Percentiles rank a stretch among this genome's conserved stretches.
Evolutionary conservation across 2,113 vertebrate species (phyloP).

Genomic region (Gymnarchus niloticus): DNA sequence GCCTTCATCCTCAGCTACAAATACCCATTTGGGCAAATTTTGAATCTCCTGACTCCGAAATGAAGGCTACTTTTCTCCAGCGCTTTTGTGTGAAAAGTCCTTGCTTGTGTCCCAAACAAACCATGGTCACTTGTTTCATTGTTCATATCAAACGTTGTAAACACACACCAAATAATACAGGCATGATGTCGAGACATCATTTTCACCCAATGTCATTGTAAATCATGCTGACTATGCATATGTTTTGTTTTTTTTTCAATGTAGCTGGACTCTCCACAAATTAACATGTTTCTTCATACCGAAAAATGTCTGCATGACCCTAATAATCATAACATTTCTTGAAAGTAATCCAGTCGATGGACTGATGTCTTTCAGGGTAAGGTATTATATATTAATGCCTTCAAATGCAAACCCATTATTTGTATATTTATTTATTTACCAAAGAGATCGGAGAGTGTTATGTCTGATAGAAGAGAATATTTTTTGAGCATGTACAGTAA

Average conservation of each 20-base stretch:
- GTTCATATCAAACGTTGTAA: not conserved
- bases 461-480: not conserved
- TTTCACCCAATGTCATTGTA: not conserved
- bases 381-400: not conserved
- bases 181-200: not conserved
- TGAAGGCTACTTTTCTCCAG: not conserved
- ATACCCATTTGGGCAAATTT: not conserved
- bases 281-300: not conserved
- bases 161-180: not conserved
- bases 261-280: not conserved
- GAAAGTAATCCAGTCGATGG: not conserved
- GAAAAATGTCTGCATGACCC: not conserved
- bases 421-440: not conserved
- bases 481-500: not conserved
- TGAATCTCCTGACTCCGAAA: not conserved
- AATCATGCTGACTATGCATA: not conserved
- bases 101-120: not conserved
- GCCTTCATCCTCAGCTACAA: not conserved
- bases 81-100: not conserved
- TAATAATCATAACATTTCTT: not conserved
- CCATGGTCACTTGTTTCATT: not conserved
- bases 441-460: not conserved
- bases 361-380: constrained; percentile 2
- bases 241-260: not conserved
- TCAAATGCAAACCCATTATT: not conserved